A percentile compares a stretch with the other conserved stretches of the same genome.
Evolutionary conservation across 2,113 vertebrate species (phyloP).

Genomic region (Macrotis lagotis): DNA sequence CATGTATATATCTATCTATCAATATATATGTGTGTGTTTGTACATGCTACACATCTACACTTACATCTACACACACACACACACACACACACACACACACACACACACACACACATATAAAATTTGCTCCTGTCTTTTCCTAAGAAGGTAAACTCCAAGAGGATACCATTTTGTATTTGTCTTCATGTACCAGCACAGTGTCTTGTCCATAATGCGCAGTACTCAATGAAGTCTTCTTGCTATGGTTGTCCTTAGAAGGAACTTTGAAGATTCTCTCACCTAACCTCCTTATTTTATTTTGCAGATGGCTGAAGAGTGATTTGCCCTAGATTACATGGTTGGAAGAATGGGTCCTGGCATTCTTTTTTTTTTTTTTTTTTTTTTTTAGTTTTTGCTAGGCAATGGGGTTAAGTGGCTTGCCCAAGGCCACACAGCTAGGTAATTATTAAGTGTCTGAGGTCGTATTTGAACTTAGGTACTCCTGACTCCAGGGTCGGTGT

Average conservation of each 20-base stretch:
- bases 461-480: too few species aligned
- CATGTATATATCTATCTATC: background rate
- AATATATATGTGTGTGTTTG: background rate
- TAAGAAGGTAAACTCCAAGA: background rate
- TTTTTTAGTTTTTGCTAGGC: too few species aligned
- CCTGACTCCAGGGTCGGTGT: too few species aligned
- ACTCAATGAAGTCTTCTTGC: background rate
- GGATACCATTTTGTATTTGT: background rate
- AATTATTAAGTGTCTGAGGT: too few species aligned
- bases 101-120: too few species aligned
- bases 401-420: too few species aligned
- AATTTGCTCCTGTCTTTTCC: background rate
- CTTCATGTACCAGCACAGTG: background rate
- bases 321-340: background rate
- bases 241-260: background rate
- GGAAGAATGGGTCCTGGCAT: background rate
- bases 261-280: background rate
- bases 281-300: background rate
- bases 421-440: too few species aligned
- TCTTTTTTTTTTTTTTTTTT: too few species aligned
- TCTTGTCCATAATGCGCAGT: background rate
- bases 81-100: too few species aligned
- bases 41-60: too few species aligned
- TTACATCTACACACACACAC: too few species aligned
- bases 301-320: background rate